Percentiles rank a stretch among this genome's conserved stretches.
These are phyloP conservation scores for Ariopsis seemanni DNA, from an alignment of 2,113 vertebrate species.

Conservation along the genomic window DNA sequence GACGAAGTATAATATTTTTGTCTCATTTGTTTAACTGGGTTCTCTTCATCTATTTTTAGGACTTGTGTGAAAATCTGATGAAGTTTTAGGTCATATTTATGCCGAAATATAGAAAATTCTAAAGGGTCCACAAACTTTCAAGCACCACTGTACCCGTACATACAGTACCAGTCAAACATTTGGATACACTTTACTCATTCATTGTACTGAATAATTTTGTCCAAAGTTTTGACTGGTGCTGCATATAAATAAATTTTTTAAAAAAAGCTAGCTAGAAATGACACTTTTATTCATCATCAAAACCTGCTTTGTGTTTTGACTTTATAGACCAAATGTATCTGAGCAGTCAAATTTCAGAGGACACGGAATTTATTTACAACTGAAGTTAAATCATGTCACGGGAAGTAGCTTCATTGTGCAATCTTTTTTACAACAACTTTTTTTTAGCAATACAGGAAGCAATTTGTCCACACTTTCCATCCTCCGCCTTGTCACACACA, in stretches of 20 bases:
- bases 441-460: slow-evolving; percentile 3
- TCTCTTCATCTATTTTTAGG: too few species aligned
- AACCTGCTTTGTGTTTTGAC: background rate
- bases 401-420: background rate
- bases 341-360: background rate
- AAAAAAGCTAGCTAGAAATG: background rate
- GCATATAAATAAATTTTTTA: background rate
- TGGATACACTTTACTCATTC: too few species aligned
- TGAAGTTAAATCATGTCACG: background rate
- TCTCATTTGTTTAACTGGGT: too few species aligned
- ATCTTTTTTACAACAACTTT: background rate
- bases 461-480: slow-evolving; percentile 12
- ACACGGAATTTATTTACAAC: background rate
- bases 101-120: too few species aligned
- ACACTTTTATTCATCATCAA: background rate
- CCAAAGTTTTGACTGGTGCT: too few species aligned
- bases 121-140: too few species aligned
- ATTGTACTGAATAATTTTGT: too few species aligned
- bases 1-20: too few species aligned
- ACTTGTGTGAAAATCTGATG: too few species aligned
- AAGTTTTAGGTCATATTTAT: too few species aligned
- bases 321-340: background rate
- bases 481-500: background rate
- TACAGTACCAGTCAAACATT: too few species aligned
- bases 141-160: too few species aligned